Percentiles rank a stretch among this genome's conserved stretches.
Conservation (phyloP, 1,140 invertebrate species). For the Penaeus chinensis region DNA sequence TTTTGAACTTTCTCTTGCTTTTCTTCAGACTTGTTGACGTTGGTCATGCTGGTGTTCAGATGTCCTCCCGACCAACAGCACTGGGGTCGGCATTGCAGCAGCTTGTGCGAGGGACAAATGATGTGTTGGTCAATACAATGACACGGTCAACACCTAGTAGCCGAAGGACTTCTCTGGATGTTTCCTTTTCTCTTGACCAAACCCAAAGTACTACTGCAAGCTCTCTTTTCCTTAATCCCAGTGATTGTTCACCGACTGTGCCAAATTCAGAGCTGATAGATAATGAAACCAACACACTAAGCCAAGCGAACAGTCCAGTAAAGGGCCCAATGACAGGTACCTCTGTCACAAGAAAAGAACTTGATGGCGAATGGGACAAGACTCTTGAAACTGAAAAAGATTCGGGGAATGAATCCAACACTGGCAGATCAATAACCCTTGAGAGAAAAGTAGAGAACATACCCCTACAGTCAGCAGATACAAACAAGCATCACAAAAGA, state of each 20-base stretch:
- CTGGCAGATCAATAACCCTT: neutral
- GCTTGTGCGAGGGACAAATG: constrained; percentile 43
- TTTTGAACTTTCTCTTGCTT: neutral
- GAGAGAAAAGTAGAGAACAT: constrained; percentile 3
- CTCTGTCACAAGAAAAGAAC: no score
- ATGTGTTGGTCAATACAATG: constrained; percentile 44
- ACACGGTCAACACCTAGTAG: constrained; percentile 26
- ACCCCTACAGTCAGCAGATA: neutral
- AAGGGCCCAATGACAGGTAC: neutral
- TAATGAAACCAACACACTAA: no score
- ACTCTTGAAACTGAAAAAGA: no score
- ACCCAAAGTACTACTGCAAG: constrained; percentile 21
- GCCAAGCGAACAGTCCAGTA: neutral
- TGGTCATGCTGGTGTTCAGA: constrained; percentile 47
- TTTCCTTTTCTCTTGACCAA: neutral
- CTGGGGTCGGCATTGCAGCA: constrained; percentile 23
- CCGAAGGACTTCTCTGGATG: constrained; percentile 22
- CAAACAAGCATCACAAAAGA: constrained; percentile 2
- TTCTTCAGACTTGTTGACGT: constrained; percentile 38
- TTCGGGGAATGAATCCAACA: neutral
- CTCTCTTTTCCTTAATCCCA: neutral
- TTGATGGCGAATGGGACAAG: no score
- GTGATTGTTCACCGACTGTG: neutral
- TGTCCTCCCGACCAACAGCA: neutral
- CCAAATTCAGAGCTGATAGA: neutral